Evolutionary conservation across 2,113 vertebrate species (phyloP).

Genomic region (Sorex araneus): DNA sequence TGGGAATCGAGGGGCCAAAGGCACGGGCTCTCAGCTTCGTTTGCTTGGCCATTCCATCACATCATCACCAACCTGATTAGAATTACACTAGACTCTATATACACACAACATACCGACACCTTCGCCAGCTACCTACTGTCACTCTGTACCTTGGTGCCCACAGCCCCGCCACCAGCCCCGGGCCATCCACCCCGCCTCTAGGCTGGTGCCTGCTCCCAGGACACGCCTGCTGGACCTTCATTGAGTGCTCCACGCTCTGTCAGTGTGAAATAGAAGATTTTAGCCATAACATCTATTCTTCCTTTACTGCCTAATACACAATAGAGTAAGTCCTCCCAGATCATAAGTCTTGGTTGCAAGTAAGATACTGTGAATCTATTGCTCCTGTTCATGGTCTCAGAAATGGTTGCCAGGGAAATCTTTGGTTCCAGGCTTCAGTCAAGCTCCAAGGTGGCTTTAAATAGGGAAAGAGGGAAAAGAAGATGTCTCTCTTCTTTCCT

Average conservation of each 20-base stretch:
- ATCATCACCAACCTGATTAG: constrained; percentile 86
- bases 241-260: neutral
- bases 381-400: neutral
- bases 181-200: no score
- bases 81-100: constrained; percentile 90
- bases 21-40: constrained; percentile 75
- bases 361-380: neutral
- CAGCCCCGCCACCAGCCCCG: constrained; percentile 77
- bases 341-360: neutral
- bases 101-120: constrained; percentile 85
- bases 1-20: constrained; percentile 84
- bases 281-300: constrained; percentile 28
- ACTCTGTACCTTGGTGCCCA: constrained; percentile 89
- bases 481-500: neutral
- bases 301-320: neutral
- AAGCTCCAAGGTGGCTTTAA: constrained; percentile 18
- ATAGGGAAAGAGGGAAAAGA: neutral
- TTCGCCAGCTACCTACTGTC: constrained; percentile 85
- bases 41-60: constrained; percentile 79
- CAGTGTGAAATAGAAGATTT: constrained; percentile 12
- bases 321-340: neutral
- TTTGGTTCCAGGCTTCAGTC: neutral
- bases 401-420: neutral
- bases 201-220: constrained; percentile 9
- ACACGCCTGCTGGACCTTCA: constrained; percentile 45